Base-by-base conservation (phyloP, 2,888 invertebrate species). In the Phyllotreta striolata region DNA sequence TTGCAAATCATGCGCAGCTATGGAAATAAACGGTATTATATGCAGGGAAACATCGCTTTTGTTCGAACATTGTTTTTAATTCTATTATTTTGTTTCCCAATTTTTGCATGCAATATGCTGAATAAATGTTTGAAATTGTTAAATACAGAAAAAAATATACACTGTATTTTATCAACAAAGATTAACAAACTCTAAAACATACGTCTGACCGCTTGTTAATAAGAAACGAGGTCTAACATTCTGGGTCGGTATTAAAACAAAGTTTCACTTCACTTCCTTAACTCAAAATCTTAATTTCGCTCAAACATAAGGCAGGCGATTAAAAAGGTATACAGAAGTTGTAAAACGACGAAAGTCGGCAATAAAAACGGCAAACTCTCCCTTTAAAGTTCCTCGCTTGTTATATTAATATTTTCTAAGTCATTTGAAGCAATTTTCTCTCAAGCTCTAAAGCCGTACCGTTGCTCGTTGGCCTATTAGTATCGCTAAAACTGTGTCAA, bases 381-480 rank as follows among this genome's bases (percentile, higher is more conserved):
- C 39, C 52, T 39, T 52, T 52, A 38, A 52, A 52, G 10, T 52
- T 52, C 8, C 52, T 39, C 43, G 51, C 62, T 62, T 56, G 62
- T 62, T 62, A 43, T 46, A 56, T 62, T 49, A 62, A 62, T 62
- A 62, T 62, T 62, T 62, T 54, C 55, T 55, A 49, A 62, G 55
- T 55, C 61, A 55, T 55, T 62, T 51, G 40, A 49, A 56, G 55
- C 43, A 40, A 62, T 55, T 62, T 51, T 47, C 62, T 41, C 51
- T 58, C 58, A 38, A 49, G 58, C 34, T 58, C 49, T 58, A 58
- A n/a, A 34, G 47, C 47, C 6, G 1, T 34, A 24, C 24, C 24
- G 24, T 24, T 24, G 24, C 2, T 24, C 24, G 24, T 24, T 24
- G 24, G 24, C 24, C 24, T 24, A 24, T 24, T 24, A 24, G 24